Conservation (phyloP, 2,888 invertebrate species). For the Encarsia formosa region DNA sequence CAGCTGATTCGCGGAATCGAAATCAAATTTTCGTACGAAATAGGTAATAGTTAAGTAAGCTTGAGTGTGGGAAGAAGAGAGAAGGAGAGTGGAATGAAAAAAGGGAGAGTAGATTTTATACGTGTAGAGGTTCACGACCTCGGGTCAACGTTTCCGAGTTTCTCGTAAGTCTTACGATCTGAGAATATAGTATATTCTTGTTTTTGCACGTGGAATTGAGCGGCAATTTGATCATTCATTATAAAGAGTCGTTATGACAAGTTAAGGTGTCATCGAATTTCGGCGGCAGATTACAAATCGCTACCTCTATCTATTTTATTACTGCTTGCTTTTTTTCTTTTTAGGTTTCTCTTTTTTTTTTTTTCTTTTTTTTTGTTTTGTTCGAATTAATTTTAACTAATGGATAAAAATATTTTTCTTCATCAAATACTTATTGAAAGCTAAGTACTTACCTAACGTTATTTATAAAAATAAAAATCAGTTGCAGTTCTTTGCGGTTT, state of each 20-base stretch:
- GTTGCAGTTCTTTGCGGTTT: too few species aligned
- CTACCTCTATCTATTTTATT: too few species aligned
- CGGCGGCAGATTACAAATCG: too few species aligned
- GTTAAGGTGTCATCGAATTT: background rate
- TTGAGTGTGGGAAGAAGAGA: background rate
- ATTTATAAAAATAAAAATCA: too few species aligned
- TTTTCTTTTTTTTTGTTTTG: too few species aligned
- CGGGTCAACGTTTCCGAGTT: constrained; percentile 16
- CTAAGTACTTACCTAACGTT: too few species aligned
- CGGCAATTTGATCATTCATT: constrained; percentile 1
- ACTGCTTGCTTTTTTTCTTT: too few species aligned
- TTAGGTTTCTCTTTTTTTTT: too few species aligned
- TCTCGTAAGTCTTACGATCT: background rate
- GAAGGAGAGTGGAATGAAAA: background rate
- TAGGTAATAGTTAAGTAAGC: background rate
- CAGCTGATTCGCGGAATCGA: background rate
- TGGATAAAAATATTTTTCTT: too few species aligned
- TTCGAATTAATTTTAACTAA: too few species aligned
- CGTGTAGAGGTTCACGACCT: constrained; percentile 17
- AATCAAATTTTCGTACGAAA: background rate
- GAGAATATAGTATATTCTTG: too few species aligned
- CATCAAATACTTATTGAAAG: too few species aligned
- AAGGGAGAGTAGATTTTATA: constrained; percentile 7
- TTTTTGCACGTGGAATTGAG: constrained; percentile 7
- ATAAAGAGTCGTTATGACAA: constrained; percentile 1